Percentiles rank a stretch among this genome's conserved stretches.
phyloP scores from a whole-genome alignment of 2,113 vertebrate genomes.

The Pica pica region DNA sequence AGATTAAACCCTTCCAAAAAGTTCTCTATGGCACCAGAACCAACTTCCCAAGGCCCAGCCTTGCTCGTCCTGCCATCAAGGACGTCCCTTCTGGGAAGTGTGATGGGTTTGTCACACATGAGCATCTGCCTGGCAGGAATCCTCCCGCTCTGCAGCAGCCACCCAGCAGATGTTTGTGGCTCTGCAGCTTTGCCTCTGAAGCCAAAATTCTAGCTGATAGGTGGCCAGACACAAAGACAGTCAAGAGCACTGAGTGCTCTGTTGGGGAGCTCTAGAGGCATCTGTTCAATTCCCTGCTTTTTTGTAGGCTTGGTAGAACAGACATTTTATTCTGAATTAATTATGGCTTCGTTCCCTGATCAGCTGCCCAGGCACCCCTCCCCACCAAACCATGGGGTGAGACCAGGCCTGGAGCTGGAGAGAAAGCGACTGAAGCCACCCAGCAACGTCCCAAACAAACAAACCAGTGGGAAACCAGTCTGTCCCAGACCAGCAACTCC shows the following conservation, averaged over 20 bases:
- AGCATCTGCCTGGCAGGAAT: not conserved
- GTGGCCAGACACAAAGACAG: not conserved
- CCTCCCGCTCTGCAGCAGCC: not conserved
- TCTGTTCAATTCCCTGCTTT: not conserved
- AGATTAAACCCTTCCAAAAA: not conserved
- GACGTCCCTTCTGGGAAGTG: accelerated
- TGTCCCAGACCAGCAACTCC: not conserved
- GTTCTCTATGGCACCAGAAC: not conserved
- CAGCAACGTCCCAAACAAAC: not conserved
- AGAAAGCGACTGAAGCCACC: not conserved
- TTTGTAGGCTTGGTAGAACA: not conserved
- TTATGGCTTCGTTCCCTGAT: not conserved
- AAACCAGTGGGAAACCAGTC: accelerated
- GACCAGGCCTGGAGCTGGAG: not conserved
- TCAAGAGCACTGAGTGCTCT: not conserved
- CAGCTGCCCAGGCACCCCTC: not conserved
- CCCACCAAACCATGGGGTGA: not conserved
- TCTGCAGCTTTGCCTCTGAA: not conserved
- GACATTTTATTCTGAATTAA: not conserved
- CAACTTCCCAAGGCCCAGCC: not conserved
- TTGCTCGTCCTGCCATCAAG: not conserved
- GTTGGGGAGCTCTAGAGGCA: not conserved
- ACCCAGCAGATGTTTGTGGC: not conserved
- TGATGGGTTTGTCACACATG: not conserved
- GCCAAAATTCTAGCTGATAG: not conserved